These are phyloP conservation scores for Spea multiplicata DNA, from an alignment of 2,113 vertebrate genomes.

Conservation along the genomic window DNA sequence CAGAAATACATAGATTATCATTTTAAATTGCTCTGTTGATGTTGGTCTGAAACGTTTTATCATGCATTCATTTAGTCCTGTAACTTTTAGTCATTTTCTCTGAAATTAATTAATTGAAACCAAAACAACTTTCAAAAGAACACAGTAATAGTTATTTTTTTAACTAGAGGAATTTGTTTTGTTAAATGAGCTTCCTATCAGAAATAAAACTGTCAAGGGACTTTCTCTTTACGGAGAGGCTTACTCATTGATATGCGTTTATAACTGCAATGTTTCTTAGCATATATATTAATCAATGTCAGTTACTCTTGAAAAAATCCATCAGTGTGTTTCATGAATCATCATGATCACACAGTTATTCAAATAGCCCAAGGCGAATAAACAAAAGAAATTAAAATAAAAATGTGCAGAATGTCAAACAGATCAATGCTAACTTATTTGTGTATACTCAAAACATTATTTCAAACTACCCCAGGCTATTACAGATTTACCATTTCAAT, in stretches of 20 bases:
- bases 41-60: too few relatives aligned
- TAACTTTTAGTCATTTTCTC: background rate
- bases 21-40: too few relatives aligned
- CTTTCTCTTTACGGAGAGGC: constrained; percentile 25
- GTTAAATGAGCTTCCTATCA: constrained; percentile 32
- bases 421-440: constrained; percentile 67
- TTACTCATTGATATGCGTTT: constrained; percentile 34
- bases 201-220: constrained; percentile 19
- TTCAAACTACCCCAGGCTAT: constrained; percentile 60
- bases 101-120: constrained; percentile 20
- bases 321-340: constrained; percentile 52
- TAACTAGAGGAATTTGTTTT: constrained; percentile 15
- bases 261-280: constrained; percentile 48
- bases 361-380: constrained; percentile 61
- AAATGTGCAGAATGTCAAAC: constrained; percentile 59
- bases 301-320: constrained; percentile 56
- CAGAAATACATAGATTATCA: too few relatives aligned
- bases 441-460: constrained; percentile 61
- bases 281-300: constrained; percentile 58
- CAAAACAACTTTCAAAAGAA: constrained; percentile 28
- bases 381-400: constrained; percentile 59
- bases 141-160: constrained; percentile 28
- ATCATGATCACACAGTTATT: constrained; percentile 60
- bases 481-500: constrained; percentile 65
- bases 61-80: too few relatives aligned